These are phyloP conservation scores for Nineta flava DNA, from an alignment of 2,888 invertebrate genomes.

Conservation along the genomic window DNA sequence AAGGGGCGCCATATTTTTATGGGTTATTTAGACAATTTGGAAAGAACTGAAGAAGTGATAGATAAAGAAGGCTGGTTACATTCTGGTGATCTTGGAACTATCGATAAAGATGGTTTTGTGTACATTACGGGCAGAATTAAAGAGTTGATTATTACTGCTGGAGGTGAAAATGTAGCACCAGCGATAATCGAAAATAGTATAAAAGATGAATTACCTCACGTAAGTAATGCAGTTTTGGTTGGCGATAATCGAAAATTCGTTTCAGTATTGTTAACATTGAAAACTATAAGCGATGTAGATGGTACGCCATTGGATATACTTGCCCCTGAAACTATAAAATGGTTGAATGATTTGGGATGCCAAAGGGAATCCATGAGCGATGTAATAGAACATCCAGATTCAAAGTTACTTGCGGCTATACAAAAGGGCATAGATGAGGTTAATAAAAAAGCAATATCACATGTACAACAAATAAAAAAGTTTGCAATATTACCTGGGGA, in stretches of 20 bases:
- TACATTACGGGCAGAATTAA: slow-evolving; percentile 62
- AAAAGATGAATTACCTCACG: slow-evolving; percentile 52
- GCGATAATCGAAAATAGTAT: slow-evolving; percentile 73
- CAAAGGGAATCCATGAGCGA: slow-evolving; percentile 56
- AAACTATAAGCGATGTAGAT: slow-evolving; percentile 61
- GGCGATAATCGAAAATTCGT: slow-evolving; percentile 81
- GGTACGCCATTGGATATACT: slow-evolving; percentile 57
- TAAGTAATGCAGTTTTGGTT: slow-evolving; percentile 73
- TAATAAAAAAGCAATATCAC: slow-evolving; percentile 65
- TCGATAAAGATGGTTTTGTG: slow-evolving; percentile 58
- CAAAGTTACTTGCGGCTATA: slow-evolving; percentile 59
- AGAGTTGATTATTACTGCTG: slow-evolving; percentile 83
- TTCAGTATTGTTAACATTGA: slow-evolving; percentile 68
- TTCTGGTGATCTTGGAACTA: slow-evolving; percentile 71
- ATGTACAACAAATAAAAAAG: slow-evolving; percentile 80
- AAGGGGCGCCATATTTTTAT: slow-evolving; percentile 79
- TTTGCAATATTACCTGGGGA: slow-evolving; percentile 72
- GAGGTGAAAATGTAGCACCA: slow-evolving; percentile 85
- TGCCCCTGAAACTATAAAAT: slow-evolving; percentile 43
- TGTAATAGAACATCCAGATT: slow-evolving; percentile 43
- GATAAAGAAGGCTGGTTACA: slow-evolving; percentile 75
- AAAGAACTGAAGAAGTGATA: slow-evolving; percentile 59
- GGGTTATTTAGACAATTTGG: slow-evolving; percentile 68
- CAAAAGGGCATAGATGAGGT: slow-evolving; percentile 62
- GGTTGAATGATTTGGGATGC: slow-evolving; percentile 54